Conservation (phyloP, 1,140 invertebrate genomes). For the Drosophila cardini region DNA sequence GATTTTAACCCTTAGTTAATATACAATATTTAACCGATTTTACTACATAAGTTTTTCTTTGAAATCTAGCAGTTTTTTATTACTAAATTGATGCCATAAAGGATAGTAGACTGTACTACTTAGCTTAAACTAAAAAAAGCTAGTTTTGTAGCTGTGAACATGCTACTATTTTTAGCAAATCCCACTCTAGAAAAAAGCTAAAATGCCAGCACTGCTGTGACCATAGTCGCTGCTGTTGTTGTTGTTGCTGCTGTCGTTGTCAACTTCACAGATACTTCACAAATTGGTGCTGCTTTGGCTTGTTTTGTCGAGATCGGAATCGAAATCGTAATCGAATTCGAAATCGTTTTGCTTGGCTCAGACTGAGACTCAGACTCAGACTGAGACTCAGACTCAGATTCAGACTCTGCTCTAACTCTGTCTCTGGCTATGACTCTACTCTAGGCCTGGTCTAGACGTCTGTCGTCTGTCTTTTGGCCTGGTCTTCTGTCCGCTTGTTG, state of each 20-base stretch:
- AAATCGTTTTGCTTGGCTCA: conserved; percentile 53
- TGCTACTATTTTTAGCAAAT: no score
- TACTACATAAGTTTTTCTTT: no score
- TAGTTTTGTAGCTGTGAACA: no score
- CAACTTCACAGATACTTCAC: conserved; percentile 72
- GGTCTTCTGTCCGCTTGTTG: conserved; percentile 5
- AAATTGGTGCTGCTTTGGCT: conserved; percentile 78
- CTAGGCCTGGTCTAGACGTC: conserved; percentile 31
- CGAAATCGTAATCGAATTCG: conserved; percentile 49
- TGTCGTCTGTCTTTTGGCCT: conserved; percentile 5
- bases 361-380: background rate
- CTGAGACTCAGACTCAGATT: no score
- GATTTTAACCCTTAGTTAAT: no score
- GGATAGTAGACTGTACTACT: no score
- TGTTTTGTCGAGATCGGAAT: conserved; percentile 73
- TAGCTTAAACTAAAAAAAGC: no score
- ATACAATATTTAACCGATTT: no score
- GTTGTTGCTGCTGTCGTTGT: conserved; percentile 35
- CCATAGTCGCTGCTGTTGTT: conserved; percentile 13
- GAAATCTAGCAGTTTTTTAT: no score
- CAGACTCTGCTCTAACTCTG: conserved; percentile 16
- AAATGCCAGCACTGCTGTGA: no score
- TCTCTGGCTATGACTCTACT: conserved; percentile 53
- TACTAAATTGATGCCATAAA: no score
- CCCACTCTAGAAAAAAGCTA: no score